These are phyloP conservation scores for Lanius ludovicianus DNA, from an alignment of 2,113 vertebrate species.

Conservation along the genomic window DNA sequence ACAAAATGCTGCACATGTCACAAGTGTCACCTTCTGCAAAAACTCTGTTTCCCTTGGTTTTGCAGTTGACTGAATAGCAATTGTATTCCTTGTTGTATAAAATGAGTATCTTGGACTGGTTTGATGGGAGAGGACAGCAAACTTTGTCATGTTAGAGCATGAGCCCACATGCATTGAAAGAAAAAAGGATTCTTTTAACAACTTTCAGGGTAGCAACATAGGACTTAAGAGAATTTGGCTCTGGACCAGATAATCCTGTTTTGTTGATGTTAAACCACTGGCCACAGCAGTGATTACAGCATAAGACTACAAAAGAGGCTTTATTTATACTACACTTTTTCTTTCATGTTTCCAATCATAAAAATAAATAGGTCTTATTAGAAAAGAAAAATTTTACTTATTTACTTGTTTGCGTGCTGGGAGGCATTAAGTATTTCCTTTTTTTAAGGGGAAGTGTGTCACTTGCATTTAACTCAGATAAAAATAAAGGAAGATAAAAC, in stretches of 20 bases:
- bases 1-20: not conserved
- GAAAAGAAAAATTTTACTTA: not conserved
- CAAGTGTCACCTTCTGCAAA: not conserved
- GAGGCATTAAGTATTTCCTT: constrained; percentile 8
- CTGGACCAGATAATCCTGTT: not conserved
- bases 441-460: not conserved
- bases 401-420: not conserved
- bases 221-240: not conserved
- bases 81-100: not conserved
- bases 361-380: constrained; percentile 4
- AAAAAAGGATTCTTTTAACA: not conserved
- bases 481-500: constrained; percentile 52
- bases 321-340: not conserved
- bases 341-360: constrained; percentile 32
- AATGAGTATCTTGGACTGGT: not conserved
- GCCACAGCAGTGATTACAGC: not conserved
- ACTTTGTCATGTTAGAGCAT: not conserved
- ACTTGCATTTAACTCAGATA: constrained; percentile 26
- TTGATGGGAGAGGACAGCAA: not conserved
- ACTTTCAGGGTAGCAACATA: not conserved
- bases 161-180: not conserved
- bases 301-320: constrained; percentile 22
- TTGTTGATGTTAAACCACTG: constrained; percentile 19
- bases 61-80: not conserved
- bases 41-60: not conserved